These are phyloP conservation scores for Clarias macrocephalus DNA, from an alignment of 2,113 vertebrate genomes.

Conservation along the genomic window DNA sequence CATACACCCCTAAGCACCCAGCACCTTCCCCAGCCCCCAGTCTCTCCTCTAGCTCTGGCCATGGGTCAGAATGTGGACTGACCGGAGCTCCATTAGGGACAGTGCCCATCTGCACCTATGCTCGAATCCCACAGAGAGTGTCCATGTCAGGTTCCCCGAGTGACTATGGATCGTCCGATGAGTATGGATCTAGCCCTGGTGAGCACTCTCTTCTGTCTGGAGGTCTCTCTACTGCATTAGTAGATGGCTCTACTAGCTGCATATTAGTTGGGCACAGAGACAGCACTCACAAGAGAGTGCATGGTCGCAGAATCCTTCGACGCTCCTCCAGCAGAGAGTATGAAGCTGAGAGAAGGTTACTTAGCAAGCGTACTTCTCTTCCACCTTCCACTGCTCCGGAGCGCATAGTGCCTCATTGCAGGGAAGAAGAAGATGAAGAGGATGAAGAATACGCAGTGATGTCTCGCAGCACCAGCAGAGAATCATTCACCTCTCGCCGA, in stretches of 20 bases:
- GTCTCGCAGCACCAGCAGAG: slow-evolving; percentile 64
- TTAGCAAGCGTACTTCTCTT: slow-evolving; percentile 74
- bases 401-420: slow-evolving; percentile 58
- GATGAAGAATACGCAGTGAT: slow-evolving; percentile 69
- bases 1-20: slow-evolving; percentile 73
- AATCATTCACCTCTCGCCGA: slow-evolving; percentile 59
- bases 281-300: slow-evolving; percentile 67
- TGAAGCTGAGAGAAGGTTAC: slow-evolving; percentile 70
- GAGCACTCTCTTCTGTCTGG: slow-evolving; percentile 71
- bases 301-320: slow-evolving; percentile 68
- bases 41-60: slow-evolving; percentile 78
- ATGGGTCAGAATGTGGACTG: slow-evolving; percentile 75
- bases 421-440: slow-evolving; percentile 73
- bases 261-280: slow-evolving; percentile 75
- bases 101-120: slow-evolving; percentile 72
- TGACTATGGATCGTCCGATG: slow-evolving; percentile 82
- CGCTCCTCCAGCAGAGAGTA: slow-evolving; percentile 72
- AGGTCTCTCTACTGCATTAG: slow-evolving; percentile 61
- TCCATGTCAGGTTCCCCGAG: slow-evolving; percentile 77
- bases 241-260: slow-evolving; percentile 71
- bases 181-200: slow-evolving; percentile 78
- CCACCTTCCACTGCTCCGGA: slow-evolving; percentile 72
- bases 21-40: slow-evolving; percentile 68
- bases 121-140: slow-evolving; percentile 73
- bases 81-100: slow-evolving; percentile 71